Percentiles rank a stretch among this genome's conserved stretches.
Conservation (phyloP, 2,797 vertebrate genomes). For the Epinephelus coioides region DNA sequence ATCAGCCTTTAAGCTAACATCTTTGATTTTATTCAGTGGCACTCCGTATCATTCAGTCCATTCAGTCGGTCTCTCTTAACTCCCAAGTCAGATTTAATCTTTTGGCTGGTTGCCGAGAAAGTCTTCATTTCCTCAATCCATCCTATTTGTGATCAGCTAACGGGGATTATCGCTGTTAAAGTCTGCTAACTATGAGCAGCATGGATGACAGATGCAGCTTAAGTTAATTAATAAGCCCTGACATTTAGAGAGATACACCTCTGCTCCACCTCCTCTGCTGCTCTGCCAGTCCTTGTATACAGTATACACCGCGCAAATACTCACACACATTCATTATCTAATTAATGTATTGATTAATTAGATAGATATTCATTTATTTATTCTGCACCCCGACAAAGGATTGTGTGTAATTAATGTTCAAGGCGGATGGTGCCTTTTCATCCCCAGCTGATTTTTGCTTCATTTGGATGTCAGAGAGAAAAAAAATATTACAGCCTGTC, state of each 20-base stretch:
- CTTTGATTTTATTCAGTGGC: not conserved
- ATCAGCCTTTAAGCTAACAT: not conserved
- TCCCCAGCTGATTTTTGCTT: slow-evolving; percentile 16
- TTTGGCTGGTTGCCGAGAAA: slow-evolving; percentile 34
- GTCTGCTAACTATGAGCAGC: slow-evolving; percentile 65
- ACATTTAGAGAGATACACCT: slow-evolving; percentile 65
- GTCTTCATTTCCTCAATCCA: slow-evolving; percentile 52
- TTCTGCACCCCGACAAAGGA: not conserved
- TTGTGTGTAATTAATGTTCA: slow-evolving; percentile 33
- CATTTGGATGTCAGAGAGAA: not conserved
- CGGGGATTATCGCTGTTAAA: slow-evolving; percentile 55
- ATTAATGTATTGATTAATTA: slow-evolving; percentile 23
- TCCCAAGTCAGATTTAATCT: slow-evolving; percentile 51
- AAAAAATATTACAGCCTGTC: slow-evolving; percentile 11
- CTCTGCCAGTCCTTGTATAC: slow-evolving; percentile 1
- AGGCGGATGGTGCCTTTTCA: slow-evolving; percentile 38
- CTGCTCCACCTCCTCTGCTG: slow-evolving; percentile 29
- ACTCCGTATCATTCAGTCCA: slow-evolving; percentile 17
- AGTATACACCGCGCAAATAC: not conserved
- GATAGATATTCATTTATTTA: slow-evolving; percentile 17
- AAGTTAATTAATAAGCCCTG: slow-evolving; percentile 67
- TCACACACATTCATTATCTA: not conserved
- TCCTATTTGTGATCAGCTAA: slow-evolving; percentile 58
- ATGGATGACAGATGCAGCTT: slow-evolving; percentile 69
- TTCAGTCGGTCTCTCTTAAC: slow-evolving; percentile 27